Evolutionary conservation across 1,140 invertebrate species (phyloP).

Genomic region (Eumaeus atala): DNA sequence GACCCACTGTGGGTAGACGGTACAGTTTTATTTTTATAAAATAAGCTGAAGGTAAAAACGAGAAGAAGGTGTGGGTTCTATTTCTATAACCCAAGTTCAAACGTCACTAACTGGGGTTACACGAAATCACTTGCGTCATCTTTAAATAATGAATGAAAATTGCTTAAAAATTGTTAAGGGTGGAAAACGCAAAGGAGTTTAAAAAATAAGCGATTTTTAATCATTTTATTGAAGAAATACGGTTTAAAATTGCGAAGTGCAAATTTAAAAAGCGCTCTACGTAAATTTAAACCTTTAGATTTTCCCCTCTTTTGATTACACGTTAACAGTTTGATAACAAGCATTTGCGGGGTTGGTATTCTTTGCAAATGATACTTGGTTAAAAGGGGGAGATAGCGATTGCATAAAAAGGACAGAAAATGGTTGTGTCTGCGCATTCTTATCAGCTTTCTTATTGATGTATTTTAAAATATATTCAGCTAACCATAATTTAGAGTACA

Average conservation of each 20-base stretch:
- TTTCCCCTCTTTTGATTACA: conserved; percentile 32
- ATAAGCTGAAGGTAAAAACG: too few relatives aligned
- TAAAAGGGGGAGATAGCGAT: conserved; percentile 18
- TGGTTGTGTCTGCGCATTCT: too few relatives aligned
- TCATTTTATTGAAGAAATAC: background rate
- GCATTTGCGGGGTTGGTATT: conserved; percentile 22
- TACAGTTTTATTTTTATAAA: too few relatives aligned
- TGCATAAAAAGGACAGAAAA: background rate
- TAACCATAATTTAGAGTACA: too few relatives aligned
- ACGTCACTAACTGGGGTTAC: background rate
- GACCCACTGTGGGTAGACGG: too few relatives aligned
- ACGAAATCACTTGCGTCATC: conserved; percentile 3
- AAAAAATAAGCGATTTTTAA: background rate
- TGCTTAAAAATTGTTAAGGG: conserved; percentile 14
- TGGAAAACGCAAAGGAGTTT: background rate
- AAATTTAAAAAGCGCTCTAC: conserved; percentile 6
- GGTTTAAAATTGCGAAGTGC: background rate
- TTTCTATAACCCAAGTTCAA: background rate
- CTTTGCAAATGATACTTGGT: conserved; percentile 19
- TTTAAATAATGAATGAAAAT: conserved; percentile 16
- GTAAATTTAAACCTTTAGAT: conserved; percentile 26
- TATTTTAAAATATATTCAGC: too few relatives aligned
- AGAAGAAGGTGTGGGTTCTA: too few relatives aligned
- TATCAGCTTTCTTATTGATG: too few relatives aligned
- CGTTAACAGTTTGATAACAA: conserved; percentile 29